Percentiles rank a stretch among this genome's conserved stretches.
phyloP scores from a whole-genome alignment of 1,140 invertebrate genomes.

The Mactra quadrangularis region DNA sequence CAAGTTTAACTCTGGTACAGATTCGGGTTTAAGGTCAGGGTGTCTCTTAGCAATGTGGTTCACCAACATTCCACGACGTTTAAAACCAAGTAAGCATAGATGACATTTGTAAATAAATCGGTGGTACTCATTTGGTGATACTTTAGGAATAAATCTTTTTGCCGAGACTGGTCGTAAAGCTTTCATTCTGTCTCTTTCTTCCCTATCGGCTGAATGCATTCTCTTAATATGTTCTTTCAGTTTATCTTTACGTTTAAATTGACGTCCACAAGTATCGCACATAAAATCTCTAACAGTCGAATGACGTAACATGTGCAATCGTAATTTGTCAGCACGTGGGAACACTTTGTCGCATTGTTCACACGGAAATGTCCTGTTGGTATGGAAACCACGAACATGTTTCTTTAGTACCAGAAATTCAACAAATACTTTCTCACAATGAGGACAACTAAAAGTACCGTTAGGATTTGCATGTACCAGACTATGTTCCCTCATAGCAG shows the following conservation, averaged over 20 bases:
- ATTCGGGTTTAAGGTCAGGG: slow-evolving; percentile 90
- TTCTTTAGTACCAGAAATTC: slow-evolving; percentile 89
- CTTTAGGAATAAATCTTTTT: slow-evolving; percentile 87
- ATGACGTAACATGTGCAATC: slow-evolving; percentile 90
- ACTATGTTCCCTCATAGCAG: slow-evolving; percentile 86
- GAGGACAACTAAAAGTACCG: slow-evolving; percentile 89
- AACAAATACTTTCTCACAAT: slow-evolving; percentile 88
- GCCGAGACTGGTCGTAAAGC: slow-evolving; percentile 29
- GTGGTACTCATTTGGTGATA: slow-evolving; percentile 89
- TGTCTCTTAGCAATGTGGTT: slow-evolving; percentile 94
- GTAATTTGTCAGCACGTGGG: slow-evolving; percentile 89
- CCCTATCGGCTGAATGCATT: slow-evolving; percentile 88
- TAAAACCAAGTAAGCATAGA: slow-evolving; percentile 91
- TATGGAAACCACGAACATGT: slow-evolving; percentile 91
- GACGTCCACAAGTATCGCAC: slow-evolving; percentile 92
- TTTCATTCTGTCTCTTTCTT: slow-evolving; percentile 72
- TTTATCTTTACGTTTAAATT: slow-evolving; percentile 95
- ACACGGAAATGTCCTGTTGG: slow-evolving; percentile 87
- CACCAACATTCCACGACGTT: slow-evolving; percentile 92
- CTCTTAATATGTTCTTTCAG: slow-evolving; percentile 91
- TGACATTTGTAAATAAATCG: slow-evolving; percentile 93
- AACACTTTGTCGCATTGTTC: slow-evolving; percentile 85
- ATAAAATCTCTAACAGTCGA: slow-evolving; percentile 91
- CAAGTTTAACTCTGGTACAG: slow-evolving; percentile 92
- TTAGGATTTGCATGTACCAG: slow-evolving; percentile 84